These are phyloP conservation scores for Platyscelio sp. DNA, from an alignment of 2,888 invertebrate species.

Conservation along the genomic window DNA sequence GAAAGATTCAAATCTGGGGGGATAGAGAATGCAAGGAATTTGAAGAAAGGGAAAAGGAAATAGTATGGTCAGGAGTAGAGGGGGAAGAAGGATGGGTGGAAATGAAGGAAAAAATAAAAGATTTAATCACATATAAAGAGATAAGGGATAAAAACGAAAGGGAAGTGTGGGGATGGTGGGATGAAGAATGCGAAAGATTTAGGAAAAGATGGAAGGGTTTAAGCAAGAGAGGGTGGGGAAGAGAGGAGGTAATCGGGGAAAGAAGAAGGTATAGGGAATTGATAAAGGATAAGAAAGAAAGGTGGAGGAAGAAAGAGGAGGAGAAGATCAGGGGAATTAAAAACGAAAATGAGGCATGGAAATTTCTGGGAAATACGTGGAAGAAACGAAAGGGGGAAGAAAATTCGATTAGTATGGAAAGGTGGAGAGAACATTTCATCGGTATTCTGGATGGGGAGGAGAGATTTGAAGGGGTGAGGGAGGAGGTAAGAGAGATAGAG, in stretches of 20 bases:
- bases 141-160: background rate
- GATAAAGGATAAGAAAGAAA: background rate
- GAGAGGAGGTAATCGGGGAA: background rate
- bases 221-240: background rate
- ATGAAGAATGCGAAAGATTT: slow-evolving; percentile 7
- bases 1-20: background rate
- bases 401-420: background rate
- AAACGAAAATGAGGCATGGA: background rate
- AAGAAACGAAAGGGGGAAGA: no score
- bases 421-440: background rate
- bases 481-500: no score
- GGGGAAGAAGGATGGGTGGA: slow-evolving; percentile 11
- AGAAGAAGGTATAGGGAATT: background rate
- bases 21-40: background rate
- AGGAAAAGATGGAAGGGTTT: background rate
- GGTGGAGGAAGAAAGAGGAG: background rate
- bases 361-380: no score
- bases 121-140: background rate
- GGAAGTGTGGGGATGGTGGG: background rate
- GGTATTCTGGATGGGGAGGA: no score
- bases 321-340: background rate
- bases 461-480: no score
- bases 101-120: background rate
- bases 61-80: background rate
- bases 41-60: background rate